phyloP scores from a whole-genome alignment of 2,888 invertebrate genomes.

The Neoascia interrupta region DNA sequence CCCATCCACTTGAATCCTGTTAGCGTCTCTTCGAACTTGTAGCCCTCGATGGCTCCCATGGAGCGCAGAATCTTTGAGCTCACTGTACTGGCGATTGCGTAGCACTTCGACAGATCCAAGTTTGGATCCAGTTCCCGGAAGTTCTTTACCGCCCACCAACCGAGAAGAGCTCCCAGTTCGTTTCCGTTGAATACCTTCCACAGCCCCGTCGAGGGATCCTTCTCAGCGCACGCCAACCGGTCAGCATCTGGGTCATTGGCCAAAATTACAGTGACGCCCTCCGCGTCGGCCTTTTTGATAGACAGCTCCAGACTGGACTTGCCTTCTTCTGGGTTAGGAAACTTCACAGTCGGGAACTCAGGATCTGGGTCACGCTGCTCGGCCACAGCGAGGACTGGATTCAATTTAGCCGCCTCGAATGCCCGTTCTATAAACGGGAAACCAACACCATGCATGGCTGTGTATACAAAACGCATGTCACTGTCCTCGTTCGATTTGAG shows the following conservation, averaged over 20 bases:
- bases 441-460: constrained; percentile 99
- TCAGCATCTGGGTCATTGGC: constrained; percentile 99
- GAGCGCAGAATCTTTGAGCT: constrained; percentile 95
- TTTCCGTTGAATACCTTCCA: constrained; percentile 90
- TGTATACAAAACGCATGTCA: constrained; percentile 88
- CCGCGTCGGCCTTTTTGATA: constrained; percentile 87
- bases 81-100: constrained; percentile 95
- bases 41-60: constrained; percentile 89
- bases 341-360: constrained; percentile 97
- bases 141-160: constrained; percentile 93
- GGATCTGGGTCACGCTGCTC: constrained; percentile 95
- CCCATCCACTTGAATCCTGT: constrained; percentile 99
- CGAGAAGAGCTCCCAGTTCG: constrained; percentile 94
- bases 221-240: constrained; percentile 95
- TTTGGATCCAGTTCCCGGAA: constrained; percentile 80
- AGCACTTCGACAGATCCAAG: constrained; percentile 83
- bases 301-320: constrained; percentile 88
- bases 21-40: constrained; percentile 90
- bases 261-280: constrained; percentile 87
- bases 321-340: constrained; percentile 99
- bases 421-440: constrained; percentile 87
- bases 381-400: constrained; percentile 78
- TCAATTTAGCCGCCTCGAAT: constrained; percentile 87
- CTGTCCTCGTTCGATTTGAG: constrained; percentile 81
- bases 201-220: constrained; percentile 79